Evolutionary conservation across 1,140 invertebrate species (phyloP).

Genomic region (Triops cancriformis): DNA sequence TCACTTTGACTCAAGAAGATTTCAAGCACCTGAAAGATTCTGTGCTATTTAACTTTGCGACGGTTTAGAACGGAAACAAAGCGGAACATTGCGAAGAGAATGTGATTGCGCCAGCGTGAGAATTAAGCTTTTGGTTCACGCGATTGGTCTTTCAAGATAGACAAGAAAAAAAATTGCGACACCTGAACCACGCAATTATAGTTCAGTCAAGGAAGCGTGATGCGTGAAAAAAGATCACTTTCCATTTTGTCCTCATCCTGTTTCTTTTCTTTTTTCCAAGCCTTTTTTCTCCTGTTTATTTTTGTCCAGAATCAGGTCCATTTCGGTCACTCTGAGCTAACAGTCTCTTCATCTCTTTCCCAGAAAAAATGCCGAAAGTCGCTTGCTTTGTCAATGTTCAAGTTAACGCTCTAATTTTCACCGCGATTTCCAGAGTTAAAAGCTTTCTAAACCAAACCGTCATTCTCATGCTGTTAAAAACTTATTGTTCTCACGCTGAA

Average conservation of each 20-base stretch:
- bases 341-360: not conserved
- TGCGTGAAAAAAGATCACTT: constrained; percentile 15
- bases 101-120: too few relatives aligned
- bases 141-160: not conserved
- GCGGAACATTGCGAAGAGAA: too few relatives aligned
- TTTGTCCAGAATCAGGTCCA: constrained; percentile 18
- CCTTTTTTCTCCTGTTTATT: not conserved
- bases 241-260: not conserved
- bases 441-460: not conserved
- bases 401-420: not conserved
- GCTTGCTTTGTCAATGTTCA: too few relatives aligned
- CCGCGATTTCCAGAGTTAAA: not conserved
- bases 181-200: too few relatives aligned
- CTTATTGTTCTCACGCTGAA: not conserved
- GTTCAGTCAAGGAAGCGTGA: not conserved
- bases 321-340: constrained; percentile 17
- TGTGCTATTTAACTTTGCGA: too few relatives aligned
- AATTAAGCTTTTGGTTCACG: not conserved
- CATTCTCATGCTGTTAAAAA: not conserved
- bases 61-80: too few relatives aligned
- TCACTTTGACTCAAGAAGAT: too few relatives aligned
- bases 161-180: not conserved
- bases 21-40: too few relatives aligned
- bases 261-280: too few relatives aligned
- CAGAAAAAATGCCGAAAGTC: not conserved